Percentiles rank a stretch among this genome's conserved stretches.
These are phyloP conservation scores for Leptoclinus maculatus DNA, from an alignment of 2,797 vertebrate genomes.

Conservation along the genomic window DNA sequence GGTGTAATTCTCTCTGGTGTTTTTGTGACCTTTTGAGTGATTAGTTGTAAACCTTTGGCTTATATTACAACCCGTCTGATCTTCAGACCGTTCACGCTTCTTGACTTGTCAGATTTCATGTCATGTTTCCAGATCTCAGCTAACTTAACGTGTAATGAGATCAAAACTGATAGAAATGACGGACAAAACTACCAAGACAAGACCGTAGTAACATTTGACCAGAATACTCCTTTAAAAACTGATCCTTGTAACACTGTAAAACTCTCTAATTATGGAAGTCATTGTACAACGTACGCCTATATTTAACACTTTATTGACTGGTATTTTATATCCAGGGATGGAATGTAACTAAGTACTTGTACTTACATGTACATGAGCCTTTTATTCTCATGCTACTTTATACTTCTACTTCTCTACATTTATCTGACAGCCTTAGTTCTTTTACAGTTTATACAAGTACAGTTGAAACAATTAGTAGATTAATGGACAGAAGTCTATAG, in stretches of 20 bases:
- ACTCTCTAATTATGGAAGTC: no score
- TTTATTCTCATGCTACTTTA: background rate
- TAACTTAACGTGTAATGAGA: no score
- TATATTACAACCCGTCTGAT: no score
- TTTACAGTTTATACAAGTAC: background rate
- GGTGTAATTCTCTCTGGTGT: no score
- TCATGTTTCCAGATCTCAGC: no score
- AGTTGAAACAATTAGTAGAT: background rate
- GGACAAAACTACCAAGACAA: background rate
- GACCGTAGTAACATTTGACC: background rate
- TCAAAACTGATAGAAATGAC: background rate
- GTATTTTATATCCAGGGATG: background rate
- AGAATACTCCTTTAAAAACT: background rate
- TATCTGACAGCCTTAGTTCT: background rate
- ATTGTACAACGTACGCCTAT: no score
- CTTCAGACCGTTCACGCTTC: no score
- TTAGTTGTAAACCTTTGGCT: no score
- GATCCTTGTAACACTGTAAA: background rate
- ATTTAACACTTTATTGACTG: background rate
- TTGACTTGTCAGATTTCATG: no score
- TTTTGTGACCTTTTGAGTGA: no score
- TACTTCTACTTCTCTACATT: background rate
- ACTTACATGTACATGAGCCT: no score
- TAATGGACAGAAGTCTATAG: no score
- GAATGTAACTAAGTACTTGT: background rate